Conservation (phyloP, 2,797 vertebrate genomes). For the Channallabes apus region DNA sequence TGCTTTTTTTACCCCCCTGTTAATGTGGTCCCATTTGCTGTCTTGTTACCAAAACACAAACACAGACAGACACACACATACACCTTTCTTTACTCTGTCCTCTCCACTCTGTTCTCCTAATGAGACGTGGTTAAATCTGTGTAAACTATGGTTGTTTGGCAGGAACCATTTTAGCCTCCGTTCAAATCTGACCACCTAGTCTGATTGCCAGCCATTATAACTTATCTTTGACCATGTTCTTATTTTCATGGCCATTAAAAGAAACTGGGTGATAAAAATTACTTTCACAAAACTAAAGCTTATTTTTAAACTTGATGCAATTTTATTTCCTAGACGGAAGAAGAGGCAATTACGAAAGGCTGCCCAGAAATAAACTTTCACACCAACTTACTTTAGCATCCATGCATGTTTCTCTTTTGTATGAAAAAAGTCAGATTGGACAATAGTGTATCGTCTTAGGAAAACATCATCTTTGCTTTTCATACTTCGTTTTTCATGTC, state of each 20-base stretch:
- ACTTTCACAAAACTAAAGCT: background rate
- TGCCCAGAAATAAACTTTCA: background rate
- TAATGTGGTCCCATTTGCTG: background rate
- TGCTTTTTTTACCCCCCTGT: background rate
- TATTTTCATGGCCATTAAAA: background rate
- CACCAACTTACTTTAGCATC: background rate
- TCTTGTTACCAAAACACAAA: background rate
- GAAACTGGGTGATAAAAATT: background rate
- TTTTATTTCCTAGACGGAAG: background rate
- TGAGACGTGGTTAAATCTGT: slow-evolving; percentile 8
- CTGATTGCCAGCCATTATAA: slow-evolving; percentile 3
- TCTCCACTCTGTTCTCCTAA: slow-evolving; percentile 1
- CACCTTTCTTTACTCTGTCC: background rate
- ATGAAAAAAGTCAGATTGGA: background rate
- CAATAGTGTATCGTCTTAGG: background rate
- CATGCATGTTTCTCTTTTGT: background rate
- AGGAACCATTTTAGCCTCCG: slow-evolving; percentile 20
- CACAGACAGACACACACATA: background rate
- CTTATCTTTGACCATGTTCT: background rate
- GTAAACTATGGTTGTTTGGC: slow-evolving; percentile 18
- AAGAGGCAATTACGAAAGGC: background rate
- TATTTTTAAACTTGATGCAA: background rate
- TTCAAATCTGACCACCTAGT: slow-evolving; percentile 9
- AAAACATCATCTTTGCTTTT: background rate
- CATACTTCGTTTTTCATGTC: background rate